phyloP scores from a whole-genome alignment of 2,113 vertebrate species.

The Ancistrus triradiatus region DNA sequence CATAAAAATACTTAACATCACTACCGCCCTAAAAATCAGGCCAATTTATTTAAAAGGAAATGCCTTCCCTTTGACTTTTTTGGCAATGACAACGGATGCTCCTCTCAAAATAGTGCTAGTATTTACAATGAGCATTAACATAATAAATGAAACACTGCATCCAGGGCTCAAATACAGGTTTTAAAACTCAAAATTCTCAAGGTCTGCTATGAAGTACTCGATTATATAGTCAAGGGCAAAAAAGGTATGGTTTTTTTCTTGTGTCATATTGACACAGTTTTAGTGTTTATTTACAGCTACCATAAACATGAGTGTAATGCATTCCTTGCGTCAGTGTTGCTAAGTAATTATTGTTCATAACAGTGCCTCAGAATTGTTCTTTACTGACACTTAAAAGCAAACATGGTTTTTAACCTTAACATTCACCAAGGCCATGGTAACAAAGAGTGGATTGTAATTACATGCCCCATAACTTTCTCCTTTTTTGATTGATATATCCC shows the following conservation, averaged over 20 bases:
- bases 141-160: neutral
- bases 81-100: too few relatives aligned
- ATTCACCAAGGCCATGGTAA: slow-evolving; percentile 24
- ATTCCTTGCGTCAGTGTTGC: slow-evolving; percentile 3
- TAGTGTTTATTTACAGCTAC: neutral
- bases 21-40: too few relatives aligned
- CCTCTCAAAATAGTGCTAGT: too few relatives aligned
- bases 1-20: slow-evolving; percentile 21
- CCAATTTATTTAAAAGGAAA: too few relatives aligned
- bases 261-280: too few relatives aligned
- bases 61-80: too few relatives aligned
- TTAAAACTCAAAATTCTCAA: neutral
- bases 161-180: neutral
- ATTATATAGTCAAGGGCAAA: too few relatives aligned
- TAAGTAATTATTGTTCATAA: slow-evolving; percentile 26
- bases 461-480: slow-evolving; percentile 5
- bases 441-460: slow-evolving; percentile 31
- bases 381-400: slow-evolving; percentile 28
- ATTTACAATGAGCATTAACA: slow-evolving; percentile 11
- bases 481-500: slow-evolving; percentile 40
- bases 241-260: too few relatives aligned
- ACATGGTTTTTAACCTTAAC: slow-evolving; percentile 29
- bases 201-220: too few relatives aligned
- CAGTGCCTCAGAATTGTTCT: slow-evolving; percentile 27
- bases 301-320: neutral